Conservation (phyloP, 2,113 vertebrate species). For the Tinamus guttatus region DNA sequence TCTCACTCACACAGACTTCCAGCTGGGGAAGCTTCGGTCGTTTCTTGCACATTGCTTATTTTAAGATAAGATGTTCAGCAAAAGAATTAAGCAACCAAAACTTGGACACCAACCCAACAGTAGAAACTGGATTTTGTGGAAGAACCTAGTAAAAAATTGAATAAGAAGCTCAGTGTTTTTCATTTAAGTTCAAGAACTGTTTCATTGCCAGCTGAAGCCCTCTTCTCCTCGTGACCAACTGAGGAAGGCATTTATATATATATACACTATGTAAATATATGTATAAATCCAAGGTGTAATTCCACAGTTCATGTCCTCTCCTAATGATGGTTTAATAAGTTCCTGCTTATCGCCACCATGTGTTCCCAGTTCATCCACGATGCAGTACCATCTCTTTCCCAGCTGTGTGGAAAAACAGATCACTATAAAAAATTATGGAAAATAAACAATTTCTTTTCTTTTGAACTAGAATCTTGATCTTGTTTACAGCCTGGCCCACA, state of each 20-base stretch:
- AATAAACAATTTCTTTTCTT: not conserved
- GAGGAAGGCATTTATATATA: slow-evolving; percentile 33
- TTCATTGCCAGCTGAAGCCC: slow-evolving; percentile 43
- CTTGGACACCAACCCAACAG: not conserved
- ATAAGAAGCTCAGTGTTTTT: slow-evolving; percentile 9
- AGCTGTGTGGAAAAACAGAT: not conserved
- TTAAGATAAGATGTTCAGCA: not conserved
- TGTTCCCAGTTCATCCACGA: slow-evolving; percentile 59
- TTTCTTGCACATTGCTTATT: not conserved
- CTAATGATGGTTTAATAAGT: not conserved
- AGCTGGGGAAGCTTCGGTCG: not conserved
- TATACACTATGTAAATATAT: no score
- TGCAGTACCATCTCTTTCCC: not conserved
- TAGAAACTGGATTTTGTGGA: not conserved
- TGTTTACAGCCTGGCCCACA: rapidly evolving
- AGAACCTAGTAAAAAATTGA: not conserved
- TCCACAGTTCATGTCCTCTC: slow-evolving; percentile 38
- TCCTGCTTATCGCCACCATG: slow-evolving; percentile 17
- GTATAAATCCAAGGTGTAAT: not conserved
- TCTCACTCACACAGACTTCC: not conserved
- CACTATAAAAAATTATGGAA: not conserved
- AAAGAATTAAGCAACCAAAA: not conserved
- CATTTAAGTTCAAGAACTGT: slow-evolving; percentile 10
- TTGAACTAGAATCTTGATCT: not conserved
- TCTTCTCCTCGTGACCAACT: slow-evolving; percentile 44